A percentile compares a stretch with the other conserved stretches of the same genome.
phyloP scores from a whole-genome alignment of 1,140 invertebrate species.

The Eumeta japonica region DNA sequence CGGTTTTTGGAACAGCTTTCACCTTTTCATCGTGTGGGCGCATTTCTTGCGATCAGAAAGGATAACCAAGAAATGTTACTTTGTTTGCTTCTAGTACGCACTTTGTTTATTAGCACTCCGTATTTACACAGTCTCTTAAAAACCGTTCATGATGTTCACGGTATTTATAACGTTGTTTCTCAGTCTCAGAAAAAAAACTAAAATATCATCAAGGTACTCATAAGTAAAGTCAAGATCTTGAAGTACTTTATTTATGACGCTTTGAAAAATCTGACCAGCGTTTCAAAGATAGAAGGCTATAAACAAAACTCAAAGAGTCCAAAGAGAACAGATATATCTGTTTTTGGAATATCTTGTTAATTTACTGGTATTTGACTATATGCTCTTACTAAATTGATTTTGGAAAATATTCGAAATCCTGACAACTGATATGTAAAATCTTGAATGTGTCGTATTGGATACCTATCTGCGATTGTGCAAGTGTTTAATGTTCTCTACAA shows the following conservation, averaged over 20 bases:
- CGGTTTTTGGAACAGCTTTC: constrained; percentile 18
- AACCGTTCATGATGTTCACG: constrained; percentile 10
- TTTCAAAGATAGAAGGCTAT: constrained; percentile 32
- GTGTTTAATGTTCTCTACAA: constrained; percentile 46
- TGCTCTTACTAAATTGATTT: constrained; percentile 41
- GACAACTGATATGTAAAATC: no score
- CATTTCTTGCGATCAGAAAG: constrained; percentile 23
- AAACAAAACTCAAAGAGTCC: constrained; percentile 16
- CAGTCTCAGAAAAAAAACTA: constrained; percentile 25
- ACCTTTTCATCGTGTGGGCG: constrained; percentile 18
- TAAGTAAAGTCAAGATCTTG: no score
- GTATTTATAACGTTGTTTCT: constrained; percentile 25
- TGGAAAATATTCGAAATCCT: constrained; percentile 28
- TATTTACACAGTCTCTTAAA: constrained; percentile 19
- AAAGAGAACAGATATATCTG: no score
- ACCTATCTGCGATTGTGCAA: constrained; percentile 29
- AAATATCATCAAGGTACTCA: constrained; percentile 40
- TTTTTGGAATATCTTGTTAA: constrained; percentile 2
- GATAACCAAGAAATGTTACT: constrained; percentile 24
- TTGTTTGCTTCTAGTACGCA: constrained; percentile 12
- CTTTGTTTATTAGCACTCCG: constrained; percentile 24
- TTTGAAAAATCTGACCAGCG: constrained; percentile 46
- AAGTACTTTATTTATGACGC: constrained; percentile 53
- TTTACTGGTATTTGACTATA: no score
- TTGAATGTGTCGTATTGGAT: constrained; percentile 12